Percentiles rank a stretch among this genome's conserved stretches.
These are phyloP conservation scores for Chaenocephalus aceratus DNA, from an alignment of 2,113 vertebrate genomes.

Conservation along the genomic window DNA sequence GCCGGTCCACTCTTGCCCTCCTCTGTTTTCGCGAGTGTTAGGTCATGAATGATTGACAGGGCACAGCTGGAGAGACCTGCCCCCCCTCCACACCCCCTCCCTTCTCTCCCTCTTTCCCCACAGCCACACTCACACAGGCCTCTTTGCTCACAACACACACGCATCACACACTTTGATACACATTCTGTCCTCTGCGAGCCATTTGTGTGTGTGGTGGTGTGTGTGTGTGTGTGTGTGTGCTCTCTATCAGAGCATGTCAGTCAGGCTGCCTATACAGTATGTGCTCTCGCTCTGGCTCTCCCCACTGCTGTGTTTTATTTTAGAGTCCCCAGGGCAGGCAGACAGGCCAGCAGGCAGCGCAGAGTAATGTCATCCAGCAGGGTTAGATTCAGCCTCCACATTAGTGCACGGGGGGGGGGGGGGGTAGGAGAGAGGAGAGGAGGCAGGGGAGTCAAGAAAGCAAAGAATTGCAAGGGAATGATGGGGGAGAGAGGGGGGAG, in stretches of 20 bases:
- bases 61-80: slow-evolving; percentile 77
- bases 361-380: slow-evolving; percentile 80
- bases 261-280: slow-evolving; percentile 69
- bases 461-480: slow-evolving; percentile 31
- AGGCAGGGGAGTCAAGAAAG: slow-evolving; percentile 30
- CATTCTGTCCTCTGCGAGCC: slow-evolving; percentile 57
- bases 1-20: slow-evolving; percentile 70
- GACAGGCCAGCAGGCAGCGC: slow-evolving; percentile 76
- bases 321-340: slow-evolving; percentile 76
- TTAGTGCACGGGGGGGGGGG: slow-evolving; percentile 59
- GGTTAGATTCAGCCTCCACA: slow-evolving; percentile 76
- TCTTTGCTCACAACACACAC: slow-evolving; percentile 43
- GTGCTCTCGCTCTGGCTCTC: slow-evolving; percentile 63
- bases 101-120: slow-evolving; percentile 18
- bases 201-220: background rate
- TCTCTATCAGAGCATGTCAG: slow-evolving; percentile 73
- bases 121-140: slow-evolving; percentile 20
- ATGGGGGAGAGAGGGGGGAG: slow-evolving; percentile 2
- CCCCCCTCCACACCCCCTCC: background rate
- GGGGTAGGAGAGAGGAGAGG: background rate
- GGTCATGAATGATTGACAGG: slow-evolving; percentile 83
- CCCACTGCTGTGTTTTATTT: slow-evolving; percentile 78
- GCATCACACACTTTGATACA: slow-evolving; percentile 57
- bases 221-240: slow-evolving; percentile 23
- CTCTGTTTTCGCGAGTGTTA: slow-evolving; percentile 69